Evolutionary conservation across 2,113 vertebrate genomes (phyloP).

Genomic region (Diadophis punctatus): DNA sequence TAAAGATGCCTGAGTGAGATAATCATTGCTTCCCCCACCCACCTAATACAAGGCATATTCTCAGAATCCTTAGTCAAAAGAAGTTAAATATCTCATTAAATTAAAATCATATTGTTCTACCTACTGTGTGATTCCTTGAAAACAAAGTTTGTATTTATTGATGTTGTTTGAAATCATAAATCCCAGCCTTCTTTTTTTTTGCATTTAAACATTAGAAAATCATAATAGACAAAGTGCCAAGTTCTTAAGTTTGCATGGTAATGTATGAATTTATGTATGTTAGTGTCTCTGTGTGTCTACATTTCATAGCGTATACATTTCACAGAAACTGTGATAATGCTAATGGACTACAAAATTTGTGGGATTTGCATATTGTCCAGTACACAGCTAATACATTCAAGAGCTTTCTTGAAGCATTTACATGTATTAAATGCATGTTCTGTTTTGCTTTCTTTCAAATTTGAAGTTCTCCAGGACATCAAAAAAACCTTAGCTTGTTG

Average conservation of each 20-base stretch:
- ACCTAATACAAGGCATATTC: background rate
- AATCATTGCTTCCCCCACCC: background rate
- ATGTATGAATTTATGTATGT: slow-evolving; percentile 1
- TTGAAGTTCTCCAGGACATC: slow-evolving; percentile 30
- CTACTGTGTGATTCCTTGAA: background rate
- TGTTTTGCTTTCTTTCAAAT: slow-evolving; percentile 4
- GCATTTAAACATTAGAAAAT: slow-evolving; percentile 16
- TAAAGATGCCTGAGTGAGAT: background rate
- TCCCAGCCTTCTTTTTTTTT: background rate
- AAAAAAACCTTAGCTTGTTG: slow-evolving; percentile 51
- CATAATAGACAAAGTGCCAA: slow-evolving; percentile 23
- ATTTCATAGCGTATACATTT: slow-evolving; percentile 14
- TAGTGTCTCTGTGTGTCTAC: background rate
- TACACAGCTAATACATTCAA: slow-evolving; percentile 51
- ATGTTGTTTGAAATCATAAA: background rate
- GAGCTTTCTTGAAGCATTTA: slow-evolving; percentile 48
- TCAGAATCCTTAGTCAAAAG: background rate
- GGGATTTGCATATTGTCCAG: slow-evolving; percentile 46
- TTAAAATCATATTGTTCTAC: background rate
- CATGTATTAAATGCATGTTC: slow-evolving; percentile 39
- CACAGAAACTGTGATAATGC: slow-evolving; percentile 34
- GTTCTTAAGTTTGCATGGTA: slow-evolving; percentile 41
- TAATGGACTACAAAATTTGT: slow-evolving; percentile 43
- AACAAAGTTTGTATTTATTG: background rate
- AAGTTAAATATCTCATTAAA: background rate